phyloP scores from a whole-genome alignment of 2,113 vertebrate species.

The Spheniscus mendiculus region DNA sequence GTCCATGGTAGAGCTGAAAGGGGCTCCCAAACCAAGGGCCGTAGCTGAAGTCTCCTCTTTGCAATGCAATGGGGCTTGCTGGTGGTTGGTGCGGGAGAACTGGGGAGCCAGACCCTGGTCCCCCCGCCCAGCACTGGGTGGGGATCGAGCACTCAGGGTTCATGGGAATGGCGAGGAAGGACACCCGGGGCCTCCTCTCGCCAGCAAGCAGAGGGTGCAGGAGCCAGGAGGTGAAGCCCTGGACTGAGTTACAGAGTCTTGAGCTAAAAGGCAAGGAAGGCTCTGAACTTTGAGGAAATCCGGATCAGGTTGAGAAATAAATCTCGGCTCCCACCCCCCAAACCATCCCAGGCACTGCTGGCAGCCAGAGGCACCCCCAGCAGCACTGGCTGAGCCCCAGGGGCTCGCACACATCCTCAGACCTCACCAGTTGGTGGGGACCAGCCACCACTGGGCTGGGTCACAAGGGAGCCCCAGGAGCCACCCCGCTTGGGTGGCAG shows the following conservation, averaged over 20 bases:
- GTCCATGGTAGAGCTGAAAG: neutral
- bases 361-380: neutral
- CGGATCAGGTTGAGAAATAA: neutral
- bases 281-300: neutral
- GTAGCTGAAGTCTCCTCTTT: neutral
- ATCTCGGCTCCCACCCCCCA: neutral
- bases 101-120: neutral
- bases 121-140: fast-evolving
- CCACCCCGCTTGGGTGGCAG: fast-evolving
- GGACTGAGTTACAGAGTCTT: too few species aligned
- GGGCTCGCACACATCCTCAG: neutral
- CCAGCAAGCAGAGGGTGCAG: neutral
- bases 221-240: neutral
- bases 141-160: fast-evolving
- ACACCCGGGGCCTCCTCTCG: neutral
- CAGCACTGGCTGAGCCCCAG: neutral
- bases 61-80: neutral
- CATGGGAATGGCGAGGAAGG: neutral
- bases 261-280: neutral
- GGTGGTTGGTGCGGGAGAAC: neutral
- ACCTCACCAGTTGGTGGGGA: neutral
- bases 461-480: neutral
- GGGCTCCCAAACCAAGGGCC: neutral
- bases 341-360: neutral
- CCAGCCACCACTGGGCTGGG: neutral